These are phyloP conservation scores for Sprattus sprattus DNA, from an alignment of 2,113 vertebrate species.

Conservation along the genomic window DNA sequence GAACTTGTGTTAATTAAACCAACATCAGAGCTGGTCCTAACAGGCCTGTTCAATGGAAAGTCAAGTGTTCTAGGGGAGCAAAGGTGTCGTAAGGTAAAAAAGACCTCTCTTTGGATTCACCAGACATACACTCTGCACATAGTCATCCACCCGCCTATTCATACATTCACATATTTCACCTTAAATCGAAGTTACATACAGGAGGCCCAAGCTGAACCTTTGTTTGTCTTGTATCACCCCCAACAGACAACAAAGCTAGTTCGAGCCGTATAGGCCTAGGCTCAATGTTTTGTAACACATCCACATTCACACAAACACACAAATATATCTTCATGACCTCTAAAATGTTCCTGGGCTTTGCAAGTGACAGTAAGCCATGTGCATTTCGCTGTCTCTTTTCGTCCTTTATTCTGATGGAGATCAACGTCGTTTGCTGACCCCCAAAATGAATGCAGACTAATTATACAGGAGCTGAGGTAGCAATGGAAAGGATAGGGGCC, in stretches of 20 bases:
- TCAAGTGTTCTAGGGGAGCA: no score
- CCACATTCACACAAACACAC: neutral
- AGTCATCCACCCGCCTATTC: no score
- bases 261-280: neutral
- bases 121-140: no score
- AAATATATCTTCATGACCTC: neutral
- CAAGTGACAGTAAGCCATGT: neutral
- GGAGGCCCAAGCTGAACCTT: neutral
- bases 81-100: no score
- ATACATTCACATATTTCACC: neutral
- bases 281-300: neutral
- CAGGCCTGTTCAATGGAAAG: no score
- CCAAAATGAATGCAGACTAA: no score
- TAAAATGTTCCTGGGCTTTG: neutral
- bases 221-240: neutral
- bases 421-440: conserved; percentile 50
- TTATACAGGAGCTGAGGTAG: no score
- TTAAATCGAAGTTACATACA: neutral
- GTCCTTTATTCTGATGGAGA: neutral
- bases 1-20: no score
- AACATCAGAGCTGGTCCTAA: no score
- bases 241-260: neutral
- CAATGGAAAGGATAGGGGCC: no score
- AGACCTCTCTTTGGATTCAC: no score
- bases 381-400: neutral